A percentile compares a stretch with the other conserved stretches of the same genome.
Evolutionary conservation across 2,888 invertebrate species (phyloP).

Genomic region (Girardia tigrina): DNA sequence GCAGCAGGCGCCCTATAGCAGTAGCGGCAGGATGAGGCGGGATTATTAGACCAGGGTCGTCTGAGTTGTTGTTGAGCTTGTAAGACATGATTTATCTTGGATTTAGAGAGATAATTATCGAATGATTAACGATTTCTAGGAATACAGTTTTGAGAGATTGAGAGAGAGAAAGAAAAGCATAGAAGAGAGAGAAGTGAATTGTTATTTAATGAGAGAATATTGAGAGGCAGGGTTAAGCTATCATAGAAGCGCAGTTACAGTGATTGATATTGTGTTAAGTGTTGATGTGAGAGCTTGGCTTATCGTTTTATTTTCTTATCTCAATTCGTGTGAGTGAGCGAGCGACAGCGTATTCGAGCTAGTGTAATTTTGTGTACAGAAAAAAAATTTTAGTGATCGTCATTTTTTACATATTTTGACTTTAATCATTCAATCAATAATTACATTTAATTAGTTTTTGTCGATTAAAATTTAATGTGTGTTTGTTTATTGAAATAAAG

Average conservation of each 20-base stretch:
- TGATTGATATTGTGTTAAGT: constrained; percentile 12
- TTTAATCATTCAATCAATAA: constrained; percentile 13
- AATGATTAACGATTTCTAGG: constrained; percentile 17
- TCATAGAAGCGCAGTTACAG: neutral
- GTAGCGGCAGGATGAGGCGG: constrained; percentile 10
- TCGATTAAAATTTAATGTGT: constrained; percentile 3
- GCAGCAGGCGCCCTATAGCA: constrained; percentile 5
- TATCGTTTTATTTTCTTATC: too few species aligned
- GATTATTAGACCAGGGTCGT: neutral
- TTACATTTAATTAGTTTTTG: too few species aligned
- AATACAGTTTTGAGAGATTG: neutral
- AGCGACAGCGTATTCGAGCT: constrained; percentile 11
- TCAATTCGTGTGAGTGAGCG: too few species aligned
- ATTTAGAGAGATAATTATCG: constrained; percentile 13
- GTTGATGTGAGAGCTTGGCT: constrained; percentile 7
- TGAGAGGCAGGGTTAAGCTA: neutral
- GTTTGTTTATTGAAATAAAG: constrained; percentile 23
- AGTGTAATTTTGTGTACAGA: constrained; percentile 15
- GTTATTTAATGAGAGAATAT: too few species aligned
- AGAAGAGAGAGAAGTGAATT: too few species aligned
- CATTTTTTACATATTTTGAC: neutral
- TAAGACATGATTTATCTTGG: neutral
- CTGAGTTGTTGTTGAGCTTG: too few species aligned
- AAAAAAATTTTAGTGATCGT: too few species aligned
- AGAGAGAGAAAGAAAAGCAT: too few species aligned